phyloP scores from a whole-genome alignment of 1,140 invertebrate species.

The Trinorchestia longiramus region DNA sequence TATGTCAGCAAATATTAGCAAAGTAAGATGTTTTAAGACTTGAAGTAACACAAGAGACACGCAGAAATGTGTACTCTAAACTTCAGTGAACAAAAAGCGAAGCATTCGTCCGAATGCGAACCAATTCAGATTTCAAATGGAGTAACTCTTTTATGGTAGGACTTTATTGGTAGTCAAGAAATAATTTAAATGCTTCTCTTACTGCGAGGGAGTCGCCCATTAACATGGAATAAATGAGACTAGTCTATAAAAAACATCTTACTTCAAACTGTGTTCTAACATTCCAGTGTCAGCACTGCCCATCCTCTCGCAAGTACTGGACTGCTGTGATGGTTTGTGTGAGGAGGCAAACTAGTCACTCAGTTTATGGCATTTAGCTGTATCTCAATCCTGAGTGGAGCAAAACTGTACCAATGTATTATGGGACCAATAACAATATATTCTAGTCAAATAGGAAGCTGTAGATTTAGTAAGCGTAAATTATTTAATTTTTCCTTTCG shows the following conservation, averaged over 20 bases:
- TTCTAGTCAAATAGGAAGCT: background rate
- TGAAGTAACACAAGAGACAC: background rate
- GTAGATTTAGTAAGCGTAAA: background rate
- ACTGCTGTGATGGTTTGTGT: background rate
- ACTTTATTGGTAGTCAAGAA: no score
- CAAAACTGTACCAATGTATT: background rate
- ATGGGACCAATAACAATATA: background rate
- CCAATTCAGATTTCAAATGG: no score
- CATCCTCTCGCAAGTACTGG: background rate
- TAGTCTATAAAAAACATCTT: background rate
- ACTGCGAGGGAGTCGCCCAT: no score
- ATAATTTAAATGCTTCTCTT: no score
- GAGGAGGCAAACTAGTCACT: background rate
- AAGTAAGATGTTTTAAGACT: background rate
- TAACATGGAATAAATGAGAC: no score
- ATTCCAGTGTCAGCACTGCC: background rate
- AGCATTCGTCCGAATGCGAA: no score
- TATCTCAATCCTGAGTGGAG: background rate
- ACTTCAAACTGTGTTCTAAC: background rate
- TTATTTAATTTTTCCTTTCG: background rate
- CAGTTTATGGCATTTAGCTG: background rate
- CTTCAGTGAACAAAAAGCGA: no score
- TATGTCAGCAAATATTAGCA: background rate
- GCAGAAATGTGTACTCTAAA: background rate
- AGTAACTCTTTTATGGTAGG: no score